Evolutionary conservation across 2,113 vertebrate genomes (phyloP), one percentile per base, ranked within the genome.

Genomic region (Neolamprologus longior): DNA sequence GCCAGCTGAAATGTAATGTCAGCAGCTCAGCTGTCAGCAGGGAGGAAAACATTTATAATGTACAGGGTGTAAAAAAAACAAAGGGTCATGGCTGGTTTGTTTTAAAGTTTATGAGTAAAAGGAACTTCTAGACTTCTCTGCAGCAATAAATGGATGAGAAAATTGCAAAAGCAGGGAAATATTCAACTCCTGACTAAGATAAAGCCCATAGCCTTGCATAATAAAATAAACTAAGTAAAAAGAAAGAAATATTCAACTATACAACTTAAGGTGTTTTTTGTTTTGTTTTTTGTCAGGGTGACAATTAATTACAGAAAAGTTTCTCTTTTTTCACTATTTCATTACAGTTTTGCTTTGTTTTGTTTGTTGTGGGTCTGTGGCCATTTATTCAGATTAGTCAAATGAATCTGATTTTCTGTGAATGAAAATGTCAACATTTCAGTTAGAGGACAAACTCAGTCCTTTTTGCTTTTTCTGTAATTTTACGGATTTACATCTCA

Each of bases 71-170:
- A 40, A 71, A 71, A 28, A 68, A 71, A 40, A 24, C 3, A 40
- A 14, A 71, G 66, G 3, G 35, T 71, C n/a, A 40, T 71, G 35
- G 35, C 19, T 0, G 1, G 5, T 40, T 63, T 71, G 35, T 0
- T 71, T 71, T 71, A 24, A 14, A 15, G 2, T 42, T 9, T 42
- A 71, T 71, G 66, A 42, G 12, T 9, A 24, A 9, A 71, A 15
- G 5, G 35, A 71, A 42, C 0, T 42, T 14, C 0, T 14, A 24
- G 12, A 21, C n/a, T 42, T 71, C 35, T 15, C 66, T 71, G n/a
- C n/a, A 71, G n/a, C 66, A 42, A 40, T 24, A 71, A 71, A 42
- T 66, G 61, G 61, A 13, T 66, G 61, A 37, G 61, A 37, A 66
- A 66, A 66, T 13, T 37, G 33, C 31, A 66, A 5, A 66, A n/a